A percentile compares a stretch with the other conserved stretches of the same genome.
Conservation (phyloP, 2,797 vertebrate species). For the Antennarius maculatus region DNA sequence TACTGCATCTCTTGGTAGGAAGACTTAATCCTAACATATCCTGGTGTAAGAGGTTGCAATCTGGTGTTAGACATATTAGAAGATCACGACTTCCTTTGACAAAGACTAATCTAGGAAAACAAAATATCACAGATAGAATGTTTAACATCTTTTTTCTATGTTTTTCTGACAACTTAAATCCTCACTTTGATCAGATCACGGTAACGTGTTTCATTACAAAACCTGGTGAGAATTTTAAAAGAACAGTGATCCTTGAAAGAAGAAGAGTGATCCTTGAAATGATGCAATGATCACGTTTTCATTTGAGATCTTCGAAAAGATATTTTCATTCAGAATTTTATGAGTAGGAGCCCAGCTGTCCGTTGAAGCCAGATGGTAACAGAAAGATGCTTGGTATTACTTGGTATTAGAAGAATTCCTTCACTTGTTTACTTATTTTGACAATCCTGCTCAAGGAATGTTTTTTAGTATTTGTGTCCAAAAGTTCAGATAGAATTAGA, state of each 20-base stretch:
- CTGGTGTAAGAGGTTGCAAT: neutral
- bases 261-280: neutral
- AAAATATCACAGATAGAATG: neutral
- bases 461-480: slow-evolving; percentile 1
- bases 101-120: neutral
- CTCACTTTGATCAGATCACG: neutral
- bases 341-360: neutral
- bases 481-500: slow-evolving; percentile 29
- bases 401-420: neutral
- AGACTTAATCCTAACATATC: slow-evolving; percentile 9
- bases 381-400: slow-evolving; percentile 13
- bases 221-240: too few relatives aligned
- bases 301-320: slow-evolving; percentile 5
- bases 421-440: slow-evolving; percentile 3
- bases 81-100: neutral
- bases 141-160: neutral
- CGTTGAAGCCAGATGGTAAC: slow-evolving; percentile 18
- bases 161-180: neutral
- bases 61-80: neutral
- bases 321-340: slow-evolving; percentile 6
- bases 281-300: too few relatives aligned
- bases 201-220: too few relatives aligned
- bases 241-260: neutral
- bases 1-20: slow-evolving; percentile 2
- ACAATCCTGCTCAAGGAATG: slow-evolving; percentile 1